Evolutionary conservation across 2,113 vertebrate species (phyloP).

Genomic region (Forbesichthys papilliferus): DNA sequence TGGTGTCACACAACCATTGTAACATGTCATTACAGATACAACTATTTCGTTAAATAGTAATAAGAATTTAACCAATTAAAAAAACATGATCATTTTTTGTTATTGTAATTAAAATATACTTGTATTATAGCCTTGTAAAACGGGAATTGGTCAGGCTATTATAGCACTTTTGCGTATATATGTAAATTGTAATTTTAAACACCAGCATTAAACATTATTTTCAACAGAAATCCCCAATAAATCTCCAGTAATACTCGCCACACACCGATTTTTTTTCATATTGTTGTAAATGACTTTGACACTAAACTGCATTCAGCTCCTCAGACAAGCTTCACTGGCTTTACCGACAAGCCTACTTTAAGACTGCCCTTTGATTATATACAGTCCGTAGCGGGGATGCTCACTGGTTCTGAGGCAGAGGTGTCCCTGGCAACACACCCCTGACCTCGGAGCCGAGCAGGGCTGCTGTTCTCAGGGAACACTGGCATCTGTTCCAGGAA

Average conservation of each 20-base stretch:
- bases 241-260: neutral
- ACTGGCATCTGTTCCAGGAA: slow-evolving; percentile 71
- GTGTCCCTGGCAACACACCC: slow-evolving; percentile 58
- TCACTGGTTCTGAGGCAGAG: slow-evolving; percentile 60
- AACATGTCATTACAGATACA: neutral
- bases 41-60: neutral
- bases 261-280: slow-evolving; percentile 32
- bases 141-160: too few relatives aligned
- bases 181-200: too few relatives aligned
- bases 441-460: slow-evolving; percentile 62
- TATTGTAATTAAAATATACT: too few relatives aligned
- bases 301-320: slow-evolving; percentile 60
- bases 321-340: slow-evolving; percentile 56
- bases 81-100: neutral
- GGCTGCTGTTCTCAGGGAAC: slow-evolving; percentile 58
- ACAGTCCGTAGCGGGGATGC: slow-evolving; percentile 57
- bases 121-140: too few relatives aligned
- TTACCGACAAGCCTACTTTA: slow-evolving; percentile 47
- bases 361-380: slow-evolving; percentile 64
- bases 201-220: too few relatives aligned
- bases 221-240: too few relatives aligned
- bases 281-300: slow-evolving; percentile 44
- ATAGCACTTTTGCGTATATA: too few relatives aligned
- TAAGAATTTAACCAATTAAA: neutral
- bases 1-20: slow-evolving; percentile 12